Percentiles rank a stretch among this genome's conserved stretches.
Conservation (phyloP, 30 jellyfish, hydroid and myxozoan genomes). For the Aurelia sp. region DNA sequence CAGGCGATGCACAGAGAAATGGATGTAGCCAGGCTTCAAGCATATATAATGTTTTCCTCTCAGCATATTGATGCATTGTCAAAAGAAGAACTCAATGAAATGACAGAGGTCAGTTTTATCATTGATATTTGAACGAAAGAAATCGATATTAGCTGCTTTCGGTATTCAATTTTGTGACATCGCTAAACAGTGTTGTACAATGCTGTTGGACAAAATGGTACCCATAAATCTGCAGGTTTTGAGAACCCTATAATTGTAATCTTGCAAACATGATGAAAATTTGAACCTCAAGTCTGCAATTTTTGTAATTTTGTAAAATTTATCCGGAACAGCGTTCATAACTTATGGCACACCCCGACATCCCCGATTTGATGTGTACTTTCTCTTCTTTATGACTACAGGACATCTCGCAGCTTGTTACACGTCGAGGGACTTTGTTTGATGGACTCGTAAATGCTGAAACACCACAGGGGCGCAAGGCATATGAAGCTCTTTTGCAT, state of each 20-base stretch:
- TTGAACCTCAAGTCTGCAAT: no score
- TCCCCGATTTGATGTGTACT: not conserved
- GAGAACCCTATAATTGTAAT: no score
- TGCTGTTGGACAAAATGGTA: no score
- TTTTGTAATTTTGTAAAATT: no score
- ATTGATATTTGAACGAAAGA: no score
- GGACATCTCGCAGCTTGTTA: constrained; percentile 83
- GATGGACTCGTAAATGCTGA: constrained; percentile 57
- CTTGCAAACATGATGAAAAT: no score
- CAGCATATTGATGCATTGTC: constrained; percentile 49
- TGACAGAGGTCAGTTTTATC: constrained; percentile 52
- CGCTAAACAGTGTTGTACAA: no score
- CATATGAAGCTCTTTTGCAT: constrained; percentile 62
- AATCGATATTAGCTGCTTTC: no score
- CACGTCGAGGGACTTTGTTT: constrained; percentile 74
- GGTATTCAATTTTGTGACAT: no score
- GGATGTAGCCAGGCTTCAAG: constrained; percentile 76
- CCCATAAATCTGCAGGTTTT: no score
- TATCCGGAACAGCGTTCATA: no score
- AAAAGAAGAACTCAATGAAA: constrained; percentile 60
- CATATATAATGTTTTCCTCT: constrained; percentile 68
- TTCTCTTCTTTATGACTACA: not conserved
- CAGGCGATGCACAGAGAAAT: constrained; percentile 88
- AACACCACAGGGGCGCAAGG: constrained; percentile 42
- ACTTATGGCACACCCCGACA: no score